Percentiles rank a stretch among this genome's conserved stretches.
Evolutionary conservation across 2,113 vertebrate species (phyloP).

Genomic region (Telmatochromis sp.): DNA sequence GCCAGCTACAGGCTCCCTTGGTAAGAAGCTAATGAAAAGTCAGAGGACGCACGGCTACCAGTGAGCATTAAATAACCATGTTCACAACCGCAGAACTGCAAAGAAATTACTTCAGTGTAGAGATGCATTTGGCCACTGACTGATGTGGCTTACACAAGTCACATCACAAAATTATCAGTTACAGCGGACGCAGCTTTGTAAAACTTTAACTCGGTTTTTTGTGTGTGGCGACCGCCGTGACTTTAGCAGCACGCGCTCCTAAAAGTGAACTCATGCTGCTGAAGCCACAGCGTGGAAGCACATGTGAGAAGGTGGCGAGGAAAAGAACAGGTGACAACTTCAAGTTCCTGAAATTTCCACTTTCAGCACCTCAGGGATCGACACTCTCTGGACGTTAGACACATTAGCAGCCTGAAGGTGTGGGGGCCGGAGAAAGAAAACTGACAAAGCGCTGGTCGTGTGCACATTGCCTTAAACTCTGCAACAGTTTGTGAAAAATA

Average conservation of each 20-base stretch:
- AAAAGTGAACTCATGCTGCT: not conserved
- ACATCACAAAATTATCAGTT: not conserved
- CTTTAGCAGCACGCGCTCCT: not conserved
- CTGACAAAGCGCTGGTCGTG: not conserved
- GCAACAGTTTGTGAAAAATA: not conserved
- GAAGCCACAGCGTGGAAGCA: not conserved
- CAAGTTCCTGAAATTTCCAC: not conserved
- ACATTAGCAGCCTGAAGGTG: not conserved
- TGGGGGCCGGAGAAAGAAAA: not conserved
- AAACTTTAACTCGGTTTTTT: not conserved
- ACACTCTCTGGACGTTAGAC: not conserved
- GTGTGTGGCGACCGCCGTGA: not conserved
- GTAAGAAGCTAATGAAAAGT: not conserved
- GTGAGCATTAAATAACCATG: not conserved
- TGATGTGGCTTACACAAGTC: not conserved
- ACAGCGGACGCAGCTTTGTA: not conserved
- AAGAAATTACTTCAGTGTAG: not conserved
- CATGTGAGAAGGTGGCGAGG: not conserved
- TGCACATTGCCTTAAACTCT: not conserved
- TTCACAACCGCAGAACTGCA: not conserved
- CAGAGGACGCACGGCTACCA: not conserved
- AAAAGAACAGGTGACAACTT: not conserved
- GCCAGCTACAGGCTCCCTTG: not conserved
- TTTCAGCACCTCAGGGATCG: not conserved
- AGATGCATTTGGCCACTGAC: not conserved